Evolutionary conservation across 2,113 vertebrate species (phyloP), one percentile per base, ranked within the genome.

Genomic region (Regulus satrapa): DNA sequence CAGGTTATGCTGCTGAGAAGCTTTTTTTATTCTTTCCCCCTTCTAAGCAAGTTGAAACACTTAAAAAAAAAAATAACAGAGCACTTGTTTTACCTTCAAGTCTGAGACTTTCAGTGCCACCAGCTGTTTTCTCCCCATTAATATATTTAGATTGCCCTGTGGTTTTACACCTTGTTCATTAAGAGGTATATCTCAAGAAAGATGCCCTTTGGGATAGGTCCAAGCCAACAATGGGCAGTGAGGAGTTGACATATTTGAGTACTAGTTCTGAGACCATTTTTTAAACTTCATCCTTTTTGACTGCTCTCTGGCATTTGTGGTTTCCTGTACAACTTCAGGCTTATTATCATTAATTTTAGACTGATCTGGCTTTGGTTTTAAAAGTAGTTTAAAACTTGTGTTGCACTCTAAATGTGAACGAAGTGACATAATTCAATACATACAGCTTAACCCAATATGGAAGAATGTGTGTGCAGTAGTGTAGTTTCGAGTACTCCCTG

Each of bases 41-140:
- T 86, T 88, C 52, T 62, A 48, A 78, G 5, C 13, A 81, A 76
- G 45, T 71, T 61, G 31, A 92, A 91, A 81, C 66, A 29, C 31
- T 61, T 77, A 31, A 62, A 52, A 18, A 66, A 80, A 85, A 88
- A 36, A 25, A 48, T n/a, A n/a, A n/a, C n/a, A 55, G 29, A 64
- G 3, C 5, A 10, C 6, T 58, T 73, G 10, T 82, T 23, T 11
- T 76, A 12, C 46, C 10, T 79, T 85, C 52, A 91, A 85, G 56
- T 89, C 49, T 43, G 75, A 93, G 63, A 26, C 71, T 88, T 96
- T 94, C 81, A 28, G 28, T 94, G 52, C 75, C 17, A 74, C 55
- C 67, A 84, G 78, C 90, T 88, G 63, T 89, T 95, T 96, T 95
- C 28, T 71, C 40, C 78, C 88, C 59, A 74, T 85, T 95, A 86